phyloP scores from a whole-genome alignment of 1,140 invertebrate genomes.

The Alviniconcha marisindica region DNA sequence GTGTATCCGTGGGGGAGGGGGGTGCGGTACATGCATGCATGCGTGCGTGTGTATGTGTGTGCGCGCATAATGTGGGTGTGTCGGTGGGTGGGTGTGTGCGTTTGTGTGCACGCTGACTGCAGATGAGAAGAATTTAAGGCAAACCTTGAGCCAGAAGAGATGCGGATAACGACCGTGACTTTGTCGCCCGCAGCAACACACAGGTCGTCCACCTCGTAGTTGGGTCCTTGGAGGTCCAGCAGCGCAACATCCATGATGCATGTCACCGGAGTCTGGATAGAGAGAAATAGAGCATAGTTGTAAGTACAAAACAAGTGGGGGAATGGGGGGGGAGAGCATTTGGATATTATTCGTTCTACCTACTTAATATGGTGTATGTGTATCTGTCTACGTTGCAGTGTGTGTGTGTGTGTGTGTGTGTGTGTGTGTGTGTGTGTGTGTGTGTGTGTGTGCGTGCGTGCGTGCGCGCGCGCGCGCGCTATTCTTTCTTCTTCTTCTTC shows the following conservation, averaged over 20 bases:
- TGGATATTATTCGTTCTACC: neutral
- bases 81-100: too few species aligned
- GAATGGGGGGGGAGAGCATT: neutral
- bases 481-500: too few species aligned
- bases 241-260: constrained; percentile 10
- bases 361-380: neutral
- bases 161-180: constrained; percentile 11
- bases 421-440: neutral
- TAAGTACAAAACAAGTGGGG: neutral
- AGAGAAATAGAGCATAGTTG: neutral
- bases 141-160: constrained; percentile 29
- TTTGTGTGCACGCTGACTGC: too few species aligned
- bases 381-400: neutral
- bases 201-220: neutral
- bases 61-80: too few species aligned
- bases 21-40: too few species aligned
- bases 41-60: too few species aligned
- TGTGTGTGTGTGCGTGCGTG: neutral
- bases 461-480: too few species aligned
- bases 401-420: constrained; percentile 24
- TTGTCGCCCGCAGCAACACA: constrained; percentile 7
- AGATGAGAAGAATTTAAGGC: too few species aligned
- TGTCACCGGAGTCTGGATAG: neutral
- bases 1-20: too few species aligned
- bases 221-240: constrained; percentile 9